Percentiles rank a stretch among this genome's conserved stretches.
These are phyloP conservation scores for Apodemus sylvaticus DNA, from an alignment of 2,113 vertebrate genomes.

Conservation along the genomic window DNA sequence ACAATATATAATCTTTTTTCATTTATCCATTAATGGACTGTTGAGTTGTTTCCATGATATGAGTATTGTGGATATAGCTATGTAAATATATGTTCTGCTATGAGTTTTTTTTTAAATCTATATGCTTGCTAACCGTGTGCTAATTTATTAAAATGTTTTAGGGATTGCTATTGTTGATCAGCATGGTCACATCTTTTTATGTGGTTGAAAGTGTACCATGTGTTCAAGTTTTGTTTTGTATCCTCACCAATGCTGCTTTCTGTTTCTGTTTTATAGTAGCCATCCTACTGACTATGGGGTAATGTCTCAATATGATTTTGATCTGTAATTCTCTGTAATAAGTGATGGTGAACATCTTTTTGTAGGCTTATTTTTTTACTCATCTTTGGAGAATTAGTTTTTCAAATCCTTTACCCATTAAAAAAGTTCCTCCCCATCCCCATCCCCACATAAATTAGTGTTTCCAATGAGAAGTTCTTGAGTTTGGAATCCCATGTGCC, in stretches of 20 bases:
- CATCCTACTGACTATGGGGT: neutral
- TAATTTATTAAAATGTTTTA: neutral
- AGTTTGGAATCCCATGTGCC: neutral
- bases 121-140: neutral
- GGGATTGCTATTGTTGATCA: neutral
- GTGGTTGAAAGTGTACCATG: neutral
- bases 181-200: neutral
- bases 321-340: neutral
- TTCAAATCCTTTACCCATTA: no score
- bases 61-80: neutral
- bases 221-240: neutral
- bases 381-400: neutral
- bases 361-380: neutral
- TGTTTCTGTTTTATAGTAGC: neutral
- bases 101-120: slow-evolving; percentile 6
- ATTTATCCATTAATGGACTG: neutral
- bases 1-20: neutral
- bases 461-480: neutral
- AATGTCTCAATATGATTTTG: neutral
- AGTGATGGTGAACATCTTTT: neutral
- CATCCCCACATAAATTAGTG: neutral
- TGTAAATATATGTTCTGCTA: neutral
- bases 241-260: neutral
- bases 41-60: neutral
- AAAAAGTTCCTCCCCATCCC: no score